Evolutionary conservation across 2,797 vertebrate species (phyloP), one percentile per base, ranked within the genome.

Genomic region (Neosalanx taihuensis): DNA sequence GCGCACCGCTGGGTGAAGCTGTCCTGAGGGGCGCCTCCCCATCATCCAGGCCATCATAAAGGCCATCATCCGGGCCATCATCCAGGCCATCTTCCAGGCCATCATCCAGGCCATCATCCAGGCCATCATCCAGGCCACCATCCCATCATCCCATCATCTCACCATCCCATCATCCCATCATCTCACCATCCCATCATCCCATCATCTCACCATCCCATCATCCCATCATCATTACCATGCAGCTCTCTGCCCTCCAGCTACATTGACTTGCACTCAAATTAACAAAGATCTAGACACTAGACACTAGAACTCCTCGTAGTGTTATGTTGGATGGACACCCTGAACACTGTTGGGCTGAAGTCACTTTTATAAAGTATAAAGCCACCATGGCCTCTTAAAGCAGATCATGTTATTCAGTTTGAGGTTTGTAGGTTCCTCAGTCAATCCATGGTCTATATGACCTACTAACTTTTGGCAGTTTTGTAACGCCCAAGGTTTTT

Each of bases 241-340:
- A 31, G 67, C 76, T 83, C 59, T 35, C 76, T 84, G 86, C 86
- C 91, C 90, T 83, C 88, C 89, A 88, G 89, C 89, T 64, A 89
- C 84, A 78, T 88, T 79, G 86, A 81, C 76, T 87, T 84, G 82
- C 86, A 80, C 74, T 76, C 76, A 88, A 82, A 90, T 90, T 89
- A 89, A 84, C 91, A 91, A 89, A 90, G 80, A 85, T 17, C 81
- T 76, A 77, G n/a, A n/a, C n/a, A n/a, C n/a, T n/a, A n/a, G n/a
- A n/a, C n/a, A n/a, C n/a, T n/a, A n/a, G n/a, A n/a, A 78, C 81
- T 81, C 74, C 17, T 82, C 81, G 84, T 87, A 83, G 78, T 81
- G 62, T 81, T 67, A 2, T 41, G 37, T 41, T 10, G 37, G 37
- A 41, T 41, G 37, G 37, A 41, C 37, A 41, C 37, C 6, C 1